Evolutionary conservation across 2,113 vertebrate genomes (phyloP).

Genomic region (Tragelaphus scriptus): DNA sequence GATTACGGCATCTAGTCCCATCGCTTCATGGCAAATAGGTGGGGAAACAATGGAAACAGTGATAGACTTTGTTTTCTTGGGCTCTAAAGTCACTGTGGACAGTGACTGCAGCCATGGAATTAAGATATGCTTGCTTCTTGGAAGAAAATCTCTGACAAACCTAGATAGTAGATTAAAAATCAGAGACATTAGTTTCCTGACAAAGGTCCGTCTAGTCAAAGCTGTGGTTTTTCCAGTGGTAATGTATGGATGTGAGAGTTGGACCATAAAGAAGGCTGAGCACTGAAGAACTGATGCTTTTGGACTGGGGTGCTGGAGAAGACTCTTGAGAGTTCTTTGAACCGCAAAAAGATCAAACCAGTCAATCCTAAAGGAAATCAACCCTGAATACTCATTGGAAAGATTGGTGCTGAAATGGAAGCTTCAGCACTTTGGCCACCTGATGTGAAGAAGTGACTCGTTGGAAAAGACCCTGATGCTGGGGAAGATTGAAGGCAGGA

Average conservation of each 20-base stretch:
- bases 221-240: background rate
- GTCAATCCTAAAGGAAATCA: background rate
- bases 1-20: background rate
- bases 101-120: background rate
- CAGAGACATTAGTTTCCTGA: background rate
- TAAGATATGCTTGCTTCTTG: background rate
- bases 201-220: background rate
- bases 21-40: background rate
- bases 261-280: background rate
- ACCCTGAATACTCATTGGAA: background rate
- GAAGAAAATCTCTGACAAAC: background rate
- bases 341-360: background rate
- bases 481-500: background rate
- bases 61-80: background rate
- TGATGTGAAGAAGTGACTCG: background rate
- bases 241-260: background rate
- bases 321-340: background rate
- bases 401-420: background rate
- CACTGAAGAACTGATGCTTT: background rate
- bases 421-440: background rate
- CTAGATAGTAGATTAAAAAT: background rate
- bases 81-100: background rate
- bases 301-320: background rate
- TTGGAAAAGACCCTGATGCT: background rate
- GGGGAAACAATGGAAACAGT: background rate